These are phyloP conservation scores for Caenorhabditis auriculariae DNA, from an alignment of 2,888 invertebrate genomes.

Conservation along the genomic window DNA sequence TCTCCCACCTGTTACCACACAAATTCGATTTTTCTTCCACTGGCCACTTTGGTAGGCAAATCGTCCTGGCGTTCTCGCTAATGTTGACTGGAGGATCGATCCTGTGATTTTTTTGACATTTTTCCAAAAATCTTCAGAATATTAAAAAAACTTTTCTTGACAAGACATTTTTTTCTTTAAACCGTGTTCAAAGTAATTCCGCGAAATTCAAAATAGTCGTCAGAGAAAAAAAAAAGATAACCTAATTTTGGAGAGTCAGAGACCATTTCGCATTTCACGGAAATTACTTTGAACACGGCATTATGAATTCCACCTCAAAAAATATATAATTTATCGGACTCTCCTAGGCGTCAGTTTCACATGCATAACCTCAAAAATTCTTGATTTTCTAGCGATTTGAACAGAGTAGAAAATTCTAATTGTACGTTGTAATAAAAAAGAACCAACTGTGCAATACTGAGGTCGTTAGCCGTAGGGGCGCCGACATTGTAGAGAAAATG, in stretches of 20 bases:
- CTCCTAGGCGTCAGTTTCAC: too few species aligned
- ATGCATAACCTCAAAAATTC: too few species aligned
- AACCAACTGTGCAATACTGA: conserved; percentile 38
- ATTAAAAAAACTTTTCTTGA: too few species aligned
- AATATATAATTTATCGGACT: too few species aligned
- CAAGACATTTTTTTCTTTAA: too few species aligned
- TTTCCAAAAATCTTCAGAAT: background rate
- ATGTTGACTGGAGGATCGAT: conserved; percentile 36
- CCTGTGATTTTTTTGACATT: conserved; percentile 10
- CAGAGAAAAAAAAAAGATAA: background rate
- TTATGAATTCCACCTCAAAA: too few species aligned
- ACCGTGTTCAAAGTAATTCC: too few species aligned
- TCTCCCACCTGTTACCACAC: conserved; percentile 43
- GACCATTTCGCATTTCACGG: background rate
- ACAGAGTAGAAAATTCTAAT: too few species aligned
- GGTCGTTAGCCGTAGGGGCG: conserved; percentile 38
- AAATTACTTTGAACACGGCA: background rate
- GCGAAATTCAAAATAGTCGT: too few species aligned
- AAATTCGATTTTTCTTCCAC: conserved; percentile 40
- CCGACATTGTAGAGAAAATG: conserved; percentile 41
- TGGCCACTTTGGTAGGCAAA: conserved; percentile 43
- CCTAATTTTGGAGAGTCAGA: too few species aligned
- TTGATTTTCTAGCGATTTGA: too few species aligned
- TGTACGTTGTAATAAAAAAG: too few species aligned
- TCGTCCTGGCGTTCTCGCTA: conserved; percentile 22